Evolutionary conservation across 1,140 invertebrate genomes (phyloP).

Genomic region (Drosophila trapezifrons): DNA sequence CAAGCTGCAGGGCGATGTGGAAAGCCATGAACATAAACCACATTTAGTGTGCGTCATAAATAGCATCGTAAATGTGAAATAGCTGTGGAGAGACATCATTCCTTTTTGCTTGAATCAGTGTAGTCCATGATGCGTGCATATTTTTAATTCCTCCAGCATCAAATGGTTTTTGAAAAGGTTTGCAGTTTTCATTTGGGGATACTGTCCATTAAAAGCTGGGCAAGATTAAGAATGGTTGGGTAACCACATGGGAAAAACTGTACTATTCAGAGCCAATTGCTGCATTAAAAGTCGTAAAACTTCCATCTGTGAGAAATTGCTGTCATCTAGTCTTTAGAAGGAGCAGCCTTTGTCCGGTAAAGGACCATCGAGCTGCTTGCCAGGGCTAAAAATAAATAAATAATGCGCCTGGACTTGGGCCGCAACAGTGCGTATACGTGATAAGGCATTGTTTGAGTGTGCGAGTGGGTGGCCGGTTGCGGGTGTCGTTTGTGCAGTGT

Average conservation of each 20-base stretch:
- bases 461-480: slow-evolving; percentile 1
- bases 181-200: not conserved
- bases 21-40: slow-evolving; percentile 12
- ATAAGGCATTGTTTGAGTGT: slow-evolving; percentile 50
- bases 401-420: slow-evolving; percentile 52
- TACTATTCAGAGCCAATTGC: slow-evolving; percentile 30
- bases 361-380: slow-evolving; percentile 27
- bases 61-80: slow-evolving; percentile 16
- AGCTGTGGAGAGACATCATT: not conserved
- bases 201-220: slow-evolving; percentile 6
- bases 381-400: slow-evolving; percentile 63
- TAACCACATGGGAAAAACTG: slow-evolving; percentile 5
- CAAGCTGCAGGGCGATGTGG: not conserved
- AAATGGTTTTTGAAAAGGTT: slow-evolving; percentile 1
- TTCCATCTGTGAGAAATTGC: slow-evolving; percentile 43
- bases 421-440: slow-evolving; percentile 70
- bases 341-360: slow-evolving; percentile 38
- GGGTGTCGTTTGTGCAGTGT: slow-evolving; percentile 1
- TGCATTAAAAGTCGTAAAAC: slow-evolving; percentile 33
- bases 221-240: slow-evolving; percentile 1
- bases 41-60: slow-evolving; percentile 22
- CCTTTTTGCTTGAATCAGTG: slow-evolving; percentile 1
- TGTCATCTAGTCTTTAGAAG: slow-evolving; percentile 26
- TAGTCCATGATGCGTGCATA: not conserved
- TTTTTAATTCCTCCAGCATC: slow-evolving; percentile 3